Percentiles rank a stretch among this genome's conserved stretches.
Conservation (phyloP, 2,797 vertebrate species). For the Podarcis lilfordi region DNA sequence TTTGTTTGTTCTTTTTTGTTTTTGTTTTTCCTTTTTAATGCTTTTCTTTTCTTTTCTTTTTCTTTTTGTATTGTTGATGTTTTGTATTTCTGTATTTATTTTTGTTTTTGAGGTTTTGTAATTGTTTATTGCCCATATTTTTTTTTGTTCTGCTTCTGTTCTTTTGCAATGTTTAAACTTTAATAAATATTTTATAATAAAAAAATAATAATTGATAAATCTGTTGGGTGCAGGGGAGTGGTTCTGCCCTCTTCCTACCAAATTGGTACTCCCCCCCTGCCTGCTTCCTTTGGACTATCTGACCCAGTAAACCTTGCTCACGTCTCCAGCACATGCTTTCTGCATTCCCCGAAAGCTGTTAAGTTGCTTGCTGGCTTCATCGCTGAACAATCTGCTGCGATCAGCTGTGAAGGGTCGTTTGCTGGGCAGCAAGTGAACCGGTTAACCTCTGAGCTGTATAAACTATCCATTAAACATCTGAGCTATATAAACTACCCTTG, state of each 20-base stretch:
- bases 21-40: no score
- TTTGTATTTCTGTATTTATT: no score
- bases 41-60: no score
- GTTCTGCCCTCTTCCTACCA: not conserved
- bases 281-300: no score
- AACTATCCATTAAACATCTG: not conserved
- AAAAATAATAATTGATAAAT: not conserved
- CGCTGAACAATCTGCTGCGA: conserved; percentile 4
- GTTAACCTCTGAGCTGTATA: conserved; percentile 17
- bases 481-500: no score
- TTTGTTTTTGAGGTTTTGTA: no score
- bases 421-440: not conserved
- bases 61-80: no score
- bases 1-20: no score
- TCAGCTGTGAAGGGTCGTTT: not conserved
- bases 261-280: not conserved
- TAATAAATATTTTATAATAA: no score
- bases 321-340: not conserved
- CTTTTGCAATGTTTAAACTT: no score
- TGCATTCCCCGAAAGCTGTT: not conserved
- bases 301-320: not conserved
- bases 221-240: not conserved
- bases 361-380: not conserved
- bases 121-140: no score
- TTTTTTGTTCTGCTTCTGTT: no score